Percentiles rank a stretch among this genome's conserved stretches.
These are phyloP conservation scores for Germaria angustata DNA, from an alignment of 2,888 invertebrate species.

Conservation along the genomic window DNA sequence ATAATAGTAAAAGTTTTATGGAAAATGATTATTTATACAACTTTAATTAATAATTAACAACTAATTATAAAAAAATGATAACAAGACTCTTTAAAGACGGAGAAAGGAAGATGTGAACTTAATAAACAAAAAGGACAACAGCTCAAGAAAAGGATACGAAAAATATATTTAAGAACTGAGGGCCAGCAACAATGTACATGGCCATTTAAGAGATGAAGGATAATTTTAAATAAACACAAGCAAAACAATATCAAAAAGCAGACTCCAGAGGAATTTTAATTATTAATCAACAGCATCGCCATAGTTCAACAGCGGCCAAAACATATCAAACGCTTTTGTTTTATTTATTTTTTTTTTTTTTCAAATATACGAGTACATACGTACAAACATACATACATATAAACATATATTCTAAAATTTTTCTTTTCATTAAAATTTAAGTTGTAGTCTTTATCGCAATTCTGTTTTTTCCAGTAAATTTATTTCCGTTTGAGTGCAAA, in stretches of 20 bases:
- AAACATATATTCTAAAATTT: not conserved
- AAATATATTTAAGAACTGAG: slow-evolving; percentile 20
- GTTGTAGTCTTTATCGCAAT: slow-evolving; percentile 6
- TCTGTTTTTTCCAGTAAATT: not conserved
- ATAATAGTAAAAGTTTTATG: slow-evolving; percentile 23
- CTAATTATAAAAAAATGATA: slow-evolving; percentile 7
- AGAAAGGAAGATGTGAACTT: slow-evolving; percentile 1
- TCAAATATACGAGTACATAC: not conserved
- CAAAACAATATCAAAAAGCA: slow-evolving; percentile 5
- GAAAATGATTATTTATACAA: slow-evolving; percentile 24
- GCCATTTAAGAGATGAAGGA: slow-evolving; percentile 34
- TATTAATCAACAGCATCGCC: slow-evolving; percentile 32
- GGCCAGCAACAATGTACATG: slow-evolving; percentile 1
- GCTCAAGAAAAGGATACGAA: not conserved
- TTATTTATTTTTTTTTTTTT: not conserved
- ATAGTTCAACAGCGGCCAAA: slow-evolving; percentile 6
- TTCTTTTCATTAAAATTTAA: slow-evolving; percentile 2
- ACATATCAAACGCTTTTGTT: slow-evolving; percentile 16
- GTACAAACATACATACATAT: no score
- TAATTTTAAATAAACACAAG: slow-evolving; percentile 24
- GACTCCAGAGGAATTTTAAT: slow-evolving; percentile 50
- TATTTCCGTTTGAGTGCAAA: not conserved
- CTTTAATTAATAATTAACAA: slow-evolving; percentile 48
- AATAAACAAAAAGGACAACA: slow-evolving; percentile 9
- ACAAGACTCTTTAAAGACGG: not conserved